These are phyloP conservation scores for Frankliniella intonsa DNA, from an alignment of 2,888 invertebrate species.

Conservation along the genomic window DNA sequence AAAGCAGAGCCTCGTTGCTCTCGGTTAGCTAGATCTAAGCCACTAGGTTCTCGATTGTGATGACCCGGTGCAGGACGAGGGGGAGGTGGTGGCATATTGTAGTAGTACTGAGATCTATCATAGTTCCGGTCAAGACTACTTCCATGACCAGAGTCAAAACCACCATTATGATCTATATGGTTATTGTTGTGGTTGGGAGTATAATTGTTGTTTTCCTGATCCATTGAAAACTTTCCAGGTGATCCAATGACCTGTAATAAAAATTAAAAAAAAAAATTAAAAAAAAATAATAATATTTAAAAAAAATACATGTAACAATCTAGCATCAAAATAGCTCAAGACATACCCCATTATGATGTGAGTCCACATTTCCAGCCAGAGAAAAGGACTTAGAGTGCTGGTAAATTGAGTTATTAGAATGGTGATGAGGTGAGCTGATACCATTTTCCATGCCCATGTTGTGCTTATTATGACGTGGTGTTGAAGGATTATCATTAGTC, in stretches of 20 bases:
- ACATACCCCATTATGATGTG: constrained; percentile 18
- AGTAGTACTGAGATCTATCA: constrained; percentile 49
- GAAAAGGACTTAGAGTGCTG: constrained; percentile 38
- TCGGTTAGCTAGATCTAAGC: constrained; percentile 71
- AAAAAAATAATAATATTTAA: constrained; percentile 32
- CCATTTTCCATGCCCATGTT: constrained; percentile 26
- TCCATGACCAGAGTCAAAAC: constrained; percentile 50
- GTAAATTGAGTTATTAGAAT: constrained; percentile 30
- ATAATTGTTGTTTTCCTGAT: constrained; percentile 33
- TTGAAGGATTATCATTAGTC: constrained; percentile 35
- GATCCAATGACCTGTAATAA: constrained; percentile 39
- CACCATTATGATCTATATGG: constrained; percentile 41
- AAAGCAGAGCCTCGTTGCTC: constrained; percentile 93
- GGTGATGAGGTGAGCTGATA: background rate
- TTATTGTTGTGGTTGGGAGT: constrained; percentile 29
- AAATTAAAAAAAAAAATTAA: constrained; percentile 27
- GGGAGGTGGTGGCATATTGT: constrained; percentile 46
- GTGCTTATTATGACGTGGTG: constrained; percentile 28
- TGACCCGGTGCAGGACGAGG: constrained; percentile 37
- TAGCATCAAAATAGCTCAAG: background rate
- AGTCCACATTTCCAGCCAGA: constrained; percentile 34
- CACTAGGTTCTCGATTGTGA: constrained; percentile 49
- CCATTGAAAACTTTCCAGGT: constrained; percentile 40
- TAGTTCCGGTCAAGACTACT: constrained; percentile 50
- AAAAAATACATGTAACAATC: constrained; percentile 29